Evolutionary conservation across 2,797 vertebrate species (phyloP).

Genomic region (Cheirogaleus major): DNA sequence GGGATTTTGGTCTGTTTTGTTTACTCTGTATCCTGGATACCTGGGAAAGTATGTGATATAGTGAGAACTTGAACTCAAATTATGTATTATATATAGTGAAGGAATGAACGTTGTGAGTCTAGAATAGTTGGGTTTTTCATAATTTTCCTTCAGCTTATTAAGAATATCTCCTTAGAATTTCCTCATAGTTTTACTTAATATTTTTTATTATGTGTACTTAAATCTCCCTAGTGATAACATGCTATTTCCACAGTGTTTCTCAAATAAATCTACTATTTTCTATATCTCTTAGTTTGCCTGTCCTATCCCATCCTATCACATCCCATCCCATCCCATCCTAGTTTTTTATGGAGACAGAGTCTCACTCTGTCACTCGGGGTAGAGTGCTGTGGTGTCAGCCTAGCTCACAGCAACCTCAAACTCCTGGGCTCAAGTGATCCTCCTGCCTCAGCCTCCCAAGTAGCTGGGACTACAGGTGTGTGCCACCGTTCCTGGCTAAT

Average conservation of each 20-base stretch:
- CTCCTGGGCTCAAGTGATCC: no score
- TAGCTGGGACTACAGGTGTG: no score
- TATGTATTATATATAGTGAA: neutral
- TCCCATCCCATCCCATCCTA: rapidly evolving
- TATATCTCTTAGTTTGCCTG: neutral
- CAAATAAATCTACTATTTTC: neutral
- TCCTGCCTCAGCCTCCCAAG: no score
- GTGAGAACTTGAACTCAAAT: neutral
- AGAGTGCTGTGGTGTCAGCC: no score
- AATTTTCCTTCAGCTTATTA: constrained; percentile 17
- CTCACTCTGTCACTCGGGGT: no score
- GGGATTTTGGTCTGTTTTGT: constrained; percentile 3
- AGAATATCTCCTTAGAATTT: neutral
- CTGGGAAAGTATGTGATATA: neutral
- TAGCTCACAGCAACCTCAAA: no score
- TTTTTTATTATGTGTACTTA: neutral
- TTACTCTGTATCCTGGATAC: neutral
- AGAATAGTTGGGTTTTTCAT: neutral
- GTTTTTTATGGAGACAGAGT: no score
- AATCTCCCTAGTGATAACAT: neutral
- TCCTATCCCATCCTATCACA: neutral
- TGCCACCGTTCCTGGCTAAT: no score
- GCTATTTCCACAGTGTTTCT: neutral
- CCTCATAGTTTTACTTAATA: neutral
- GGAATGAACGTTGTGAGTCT: neutral